Evolutionary conservation across 2,113 vertebrate species (phyloP), one percentile per base, ranked within the genome.

Genomic region (Promerops cafer): DNA sequence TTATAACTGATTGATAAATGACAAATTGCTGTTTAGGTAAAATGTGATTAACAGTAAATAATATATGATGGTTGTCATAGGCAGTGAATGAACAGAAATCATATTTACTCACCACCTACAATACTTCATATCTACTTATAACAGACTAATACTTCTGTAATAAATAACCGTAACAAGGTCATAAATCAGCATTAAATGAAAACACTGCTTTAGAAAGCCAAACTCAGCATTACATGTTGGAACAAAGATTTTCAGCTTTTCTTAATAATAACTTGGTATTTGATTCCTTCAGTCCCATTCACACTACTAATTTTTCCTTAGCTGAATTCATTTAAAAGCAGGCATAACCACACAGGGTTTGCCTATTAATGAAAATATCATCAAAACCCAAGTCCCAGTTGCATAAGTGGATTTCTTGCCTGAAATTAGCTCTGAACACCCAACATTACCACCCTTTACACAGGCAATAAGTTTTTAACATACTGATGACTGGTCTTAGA

Each of bases 161-260:
- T 89, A 94, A 94, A 95, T 91, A 94, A 93, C 59, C 4, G 3
- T 80, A 95, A 87, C 68, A 93, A 83, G 79, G 40, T 37, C 75
- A 90, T 93, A 96, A 94, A 94, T 91, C 82, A 87, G 57, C 45
- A 91, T 91, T 93, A 93, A 96, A 83, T 65, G 19, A 87, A 83
- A 85, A 30, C 45, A n/a, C 66, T 87, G 45, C 54, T 95, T 90
- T 42, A 87, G 89, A 91, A 94, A 93, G 74, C 35, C 66, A 66
- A 85, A 61, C 27, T 70, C 59, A 74, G 61, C 57, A 31, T 50
- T 79, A 44, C 17, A 33, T 14, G n/a, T 59, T 80, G 69, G 63
- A 87, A 72, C 45, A 93, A 91, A 89, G 70, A 91, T 91, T 89
- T 96, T 88, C 66, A 88, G 70, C 70, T 93, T 95, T 83, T 69